Percentiles rank a stretch among this genome's conserved stretches.
Evolutionary conservation across 1,140 invertebrate genomes (phyloP).

Genomic region (Brachionus calyciflorus): DNA sequence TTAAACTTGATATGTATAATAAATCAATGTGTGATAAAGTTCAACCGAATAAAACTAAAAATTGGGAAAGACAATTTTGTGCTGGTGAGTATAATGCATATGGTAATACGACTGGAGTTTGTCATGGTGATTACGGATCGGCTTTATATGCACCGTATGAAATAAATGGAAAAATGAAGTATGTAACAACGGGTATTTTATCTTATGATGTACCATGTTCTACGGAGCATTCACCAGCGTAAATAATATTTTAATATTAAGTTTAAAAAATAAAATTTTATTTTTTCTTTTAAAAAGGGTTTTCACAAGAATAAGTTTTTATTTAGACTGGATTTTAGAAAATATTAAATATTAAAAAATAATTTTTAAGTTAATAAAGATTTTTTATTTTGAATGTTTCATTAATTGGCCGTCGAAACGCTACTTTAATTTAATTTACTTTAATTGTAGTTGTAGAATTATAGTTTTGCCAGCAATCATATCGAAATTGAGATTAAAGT

Average conservation of each 20-base stretch:
- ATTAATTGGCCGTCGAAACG: too few relatives aligned
- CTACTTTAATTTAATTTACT: too few relatives aligned
- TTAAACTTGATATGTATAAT: neutral
- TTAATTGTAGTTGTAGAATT: too few relatives aligned
- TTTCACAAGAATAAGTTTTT: too few relatives aligned
- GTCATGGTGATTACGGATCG: conserved; percentile 40
- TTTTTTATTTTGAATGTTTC: too few relatives aligned
- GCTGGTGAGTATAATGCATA: conserved; percentile 28
- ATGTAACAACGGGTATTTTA: conserved; percentile 13
- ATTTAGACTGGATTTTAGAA: too few relatives aligned
- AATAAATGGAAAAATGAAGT: neutral
- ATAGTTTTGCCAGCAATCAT: too few relatives aligned
- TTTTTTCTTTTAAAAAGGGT: neutral
- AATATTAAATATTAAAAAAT: too few relatives aligned
- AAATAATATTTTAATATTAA: neutral
- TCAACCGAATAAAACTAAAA: neutral
- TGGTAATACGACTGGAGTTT: neutral
- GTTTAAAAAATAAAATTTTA: neutral
- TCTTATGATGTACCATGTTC: neutral
- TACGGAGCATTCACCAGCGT: conserved; percentile 8
- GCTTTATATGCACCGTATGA: neutral
- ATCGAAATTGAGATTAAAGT: too few relatives aligned
- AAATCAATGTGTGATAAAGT: conserved; percentile 35
- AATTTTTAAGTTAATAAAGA: too few relatives aligned
- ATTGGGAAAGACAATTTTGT: conserved; percentile 44